Conservation (phyloP, 2,888 invertebrate species). For the Dyspetes luteomarginatus region DNA sequence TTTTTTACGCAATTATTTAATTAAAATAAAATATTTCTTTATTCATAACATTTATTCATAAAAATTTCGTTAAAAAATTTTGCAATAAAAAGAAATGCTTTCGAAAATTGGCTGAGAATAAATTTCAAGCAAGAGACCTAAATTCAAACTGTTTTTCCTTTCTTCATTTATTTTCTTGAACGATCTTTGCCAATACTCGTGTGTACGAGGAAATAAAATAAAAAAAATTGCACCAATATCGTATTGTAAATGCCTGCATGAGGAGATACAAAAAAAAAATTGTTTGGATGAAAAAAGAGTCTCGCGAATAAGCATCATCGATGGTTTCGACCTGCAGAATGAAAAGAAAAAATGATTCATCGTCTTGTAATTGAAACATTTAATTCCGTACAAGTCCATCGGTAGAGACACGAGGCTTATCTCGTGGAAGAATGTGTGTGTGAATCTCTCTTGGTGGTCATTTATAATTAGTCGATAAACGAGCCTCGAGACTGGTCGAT, state of each 20-base stretch:
- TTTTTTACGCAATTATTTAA: too few species aligned
- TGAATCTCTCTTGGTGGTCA: constrained; percentile 49
- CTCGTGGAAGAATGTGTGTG: constrained; percentile 40
- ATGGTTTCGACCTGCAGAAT: constrained; percentile 35
- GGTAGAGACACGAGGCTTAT: constrained; percentile 41
- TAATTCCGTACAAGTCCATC: constrained; percentile 53
- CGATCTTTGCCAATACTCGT: too few species aligned
- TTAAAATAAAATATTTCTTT: too few species aligned
- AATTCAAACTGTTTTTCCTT: too few species aligned
- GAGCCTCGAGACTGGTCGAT: background rate
- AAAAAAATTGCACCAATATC: constrained; percentile 39
- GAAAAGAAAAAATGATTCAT: constrained; percentile 56
- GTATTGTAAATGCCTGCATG: constrained; percentile 6
- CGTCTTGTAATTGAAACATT: constrained; percentile 49
- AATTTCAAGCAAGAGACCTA: too few species aligned
- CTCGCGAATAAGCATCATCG: constrained; percentile 39
- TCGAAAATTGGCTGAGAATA: too few species aligned
- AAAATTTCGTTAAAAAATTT: too few species aligned
- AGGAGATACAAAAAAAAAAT: constrained; percentile 10
- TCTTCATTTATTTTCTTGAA: too few species aligned
- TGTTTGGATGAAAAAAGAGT: constrained; percentile 46
- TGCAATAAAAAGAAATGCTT: too few species aligned
- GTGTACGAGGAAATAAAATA: too few species aligned
- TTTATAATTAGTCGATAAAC: constrained; percentile 24
- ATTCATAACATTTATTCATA: too few species aligned